Evolutionary conservation across 1,140 invertebrate species (phyloP), one percentile per base, ranked within the genome.

Genomic region (Cotesia vestalis): DNA sequence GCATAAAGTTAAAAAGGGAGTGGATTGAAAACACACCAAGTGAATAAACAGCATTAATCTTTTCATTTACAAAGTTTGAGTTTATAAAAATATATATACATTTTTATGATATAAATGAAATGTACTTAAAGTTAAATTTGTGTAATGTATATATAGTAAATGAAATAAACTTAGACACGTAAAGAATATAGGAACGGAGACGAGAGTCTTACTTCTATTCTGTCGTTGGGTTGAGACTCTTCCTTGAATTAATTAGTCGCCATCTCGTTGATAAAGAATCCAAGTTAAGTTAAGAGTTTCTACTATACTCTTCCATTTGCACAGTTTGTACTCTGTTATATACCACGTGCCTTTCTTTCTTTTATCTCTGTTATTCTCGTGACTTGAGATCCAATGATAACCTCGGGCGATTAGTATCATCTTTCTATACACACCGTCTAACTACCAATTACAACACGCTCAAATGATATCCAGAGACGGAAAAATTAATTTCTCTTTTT

Each of bases 241-340:
- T 46, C 38, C 38, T 34, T 63, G 69, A 71, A 71, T 71, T 71
- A 71, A 71, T 71, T 71, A 71, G 69, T 51, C 61, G 69, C 9
- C 60, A 20, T 51, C 51, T 52, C 27, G 9, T 63, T 71, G 61
- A 71, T 70, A 46, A 70, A 71, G 60, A 71, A 51, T 71, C 40
- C 38, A 20, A 35, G 27, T 27, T 27, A 27, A 27, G 2, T 27
- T 27, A 27, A 27, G 69, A 61, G 60, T 71, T 53, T 27, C 5
- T 35, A 62, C 69, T 52, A 53, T 46, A 55, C 34, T n/a, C 59
- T 53, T 46, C 51, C 59, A 46, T 71, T 71, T 63, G 40, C 57
- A 9, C 27, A 34, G 35, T 20, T 38, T 6, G 12, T 35, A 27
- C 35, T 35, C 12, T 17, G 1, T 62, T 36, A 57, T 20, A 59